Evolutionary conservation across 2,113 vertebrate genomes (phyloP).

Genomic region (Tychaedon coryphoeus): DNA sequence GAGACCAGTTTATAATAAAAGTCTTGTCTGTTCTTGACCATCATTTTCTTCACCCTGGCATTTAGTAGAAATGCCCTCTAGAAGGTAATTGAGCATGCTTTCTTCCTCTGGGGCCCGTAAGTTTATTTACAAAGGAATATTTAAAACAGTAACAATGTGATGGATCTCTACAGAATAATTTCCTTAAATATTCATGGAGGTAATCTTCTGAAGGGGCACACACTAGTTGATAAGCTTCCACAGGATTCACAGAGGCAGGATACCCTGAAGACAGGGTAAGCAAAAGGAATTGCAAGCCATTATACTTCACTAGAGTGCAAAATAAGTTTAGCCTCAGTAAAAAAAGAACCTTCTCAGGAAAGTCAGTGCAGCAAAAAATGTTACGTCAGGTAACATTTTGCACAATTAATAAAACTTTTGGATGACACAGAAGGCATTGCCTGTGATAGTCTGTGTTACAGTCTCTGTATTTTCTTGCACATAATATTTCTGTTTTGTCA

Average conservation of each 20-base stretch:
- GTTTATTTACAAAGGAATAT: conserved; percentile 60
- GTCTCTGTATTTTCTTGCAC: neutral
- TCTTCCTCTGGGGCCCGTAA: neutral
- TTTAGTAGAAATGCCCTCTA: neutral
- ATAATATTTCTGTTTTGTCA: neutral
- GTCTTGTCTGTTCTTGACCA: conserved; percentile 5
- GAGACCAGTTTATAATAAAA: neutral
- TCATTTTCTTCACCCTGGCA: conserved; percentile 25
- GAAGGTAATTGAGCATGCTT: conserved; percentile 36
- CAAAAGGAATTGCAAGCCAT: neutral
- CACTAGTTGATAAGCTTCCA: neutral
- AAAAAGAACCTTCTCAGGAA: neutral
- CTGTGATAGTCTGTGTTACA: neutral
- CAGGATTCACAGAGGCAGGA: neutral
- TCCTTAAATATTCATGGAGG: conserved; percentile 37
- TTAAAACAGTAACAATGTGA: neutral
- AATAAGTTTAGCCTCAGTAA: neutral
- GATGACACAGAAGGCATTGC: neutral
- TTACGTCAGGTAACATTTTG: neutral
- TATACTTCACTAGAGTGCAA: neutral
- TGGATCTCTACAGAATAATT: conserved; percentile 41
- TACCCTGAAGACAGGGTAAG: neutral
- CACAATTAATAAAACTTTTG: neutral
- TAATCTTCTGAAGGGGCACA: conserved; percentile 6
- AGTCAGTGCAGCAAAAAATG: neutral